Evolutionary conservation across 2,888 invertebrate genomes (phyloP).

Genomic region (Augiades crinisus): DNA sequence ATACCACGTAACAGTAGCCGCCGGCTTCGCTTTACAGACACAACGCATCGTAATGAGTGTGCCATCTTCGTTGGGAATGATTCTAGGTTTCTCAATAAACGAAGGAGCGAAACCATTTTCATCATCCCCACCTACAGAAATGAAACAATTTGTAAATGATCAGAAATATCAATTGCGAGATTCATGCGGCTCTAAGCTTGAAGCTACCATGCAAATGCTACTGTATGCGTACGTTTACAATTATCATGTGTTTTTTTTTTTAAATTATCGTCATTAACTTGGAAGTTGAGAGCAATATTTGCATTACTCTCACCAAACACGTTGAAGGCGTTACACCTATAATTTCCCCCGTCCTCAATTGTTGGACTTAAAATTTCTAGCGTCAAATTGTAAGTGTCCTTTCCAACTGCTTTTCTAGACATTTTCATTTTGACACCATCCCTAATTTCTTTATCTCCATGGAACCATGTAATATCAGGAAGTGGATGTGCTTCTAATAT

Average conservation of each 20-base stretch:
- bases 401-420: constrained; percentile 92
- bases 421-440: constrained; percentile 94
- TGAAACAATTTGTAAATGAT: constrained; percentile 22
- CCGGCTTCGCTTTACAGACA: constrained; percentile 96
- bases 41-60: constrained; percentile 99
- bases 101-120: constrained; percentile 97
- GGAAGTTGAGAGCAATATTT: constrained; percentile 99
- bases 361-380: constrained; percentile 97
- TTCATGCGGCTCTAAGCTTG: constrained; percentile 67
- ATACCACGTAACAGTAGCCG: constrained; percentile 97
- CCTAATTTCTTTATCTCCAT: constrained; percentile 91
- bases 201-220: constrained; percentile 73
- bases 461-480: constrained; percentile 98
- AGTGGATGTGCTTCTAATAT: constrained; percentile 96
- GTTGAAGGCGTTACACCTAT: constrained; percentile 99
- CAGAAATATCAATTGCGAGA: constrained; percentile 24
- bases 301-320: constrained; percentile 99
- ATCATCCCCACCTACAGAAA: constrained; percentile 91
- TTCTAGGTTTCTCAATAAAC: constrained; percentile 98
- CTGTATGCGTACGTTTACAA: constrained; percentile 75
- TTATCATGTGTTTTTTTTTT: too few relatives aligned
- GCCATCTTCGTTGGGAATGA: constrained; percentile 98
- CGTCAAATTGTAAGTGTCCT: constrained; percentile 95
- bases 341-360: constrained; percentile 98
- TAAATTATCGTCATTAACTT: constrained; percentile 86